Base-by-base conservation (phyloP, 2,113 vertebrate species). In the Gymnocephalus cernua region DNA sequence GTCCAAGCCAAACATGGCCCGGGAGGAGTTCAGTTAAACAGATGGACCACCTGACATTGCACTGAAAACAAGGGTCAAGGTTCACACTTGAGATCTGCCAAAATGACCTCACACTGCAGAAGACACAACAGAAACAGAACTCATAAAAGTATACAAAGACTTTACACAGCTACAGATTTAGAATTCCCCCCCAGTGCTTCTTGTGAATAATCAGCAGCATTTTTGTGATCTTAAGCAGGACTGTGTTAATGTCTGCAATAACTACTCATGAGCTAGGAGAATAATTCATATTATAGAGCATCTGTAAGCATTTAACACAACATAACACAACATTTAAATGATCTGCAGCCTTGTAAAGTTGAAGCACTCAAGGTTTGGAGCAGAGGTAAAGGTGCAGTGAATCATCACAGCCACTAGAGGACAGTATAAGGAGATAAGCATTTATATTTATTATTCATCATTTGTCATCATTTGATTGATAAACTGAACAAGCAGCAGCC, bases 1-100 rank as follows among this genome's bases (percentile, higher is more conserved):
- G 44, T 50, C 81, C 59, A 80, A 72, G 74, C 48, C 74, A 85
- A 84, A 91, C 58, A 61, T 0, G 15, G 21, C 5, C 29, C 9
- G 61, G 45, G 67, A 27, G 35, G 18, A 70, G 27, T n/a, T 79
- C 79, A 79, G 57, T 76, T 84, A 25, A 88, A 79, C 86, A 91
- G 80, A 78, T 73, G 88, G 82, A 79, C 54, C 87, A 88, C 76
- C 83, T 83, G 84, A 85, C 69, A 80, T 19, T 15, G 47, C 44
- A 61, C 47, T 35, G 13, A 78, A 71, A 71, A 77, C 54, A 67
- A 35, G 78, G 85, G 88, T 86, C 73, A 83, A 56, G 41, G 73
- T 66, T 66, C 56, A 61, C 56, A 15, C 15, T 47, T 45, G 1
- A 69, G 23, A 58, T 53, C 76, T 45, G 68, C 48, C 54, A 63